phyloP scores from a whole-genome alignment of 2,797 vertebrate genomes.

The Chanos chanos region DNA sequence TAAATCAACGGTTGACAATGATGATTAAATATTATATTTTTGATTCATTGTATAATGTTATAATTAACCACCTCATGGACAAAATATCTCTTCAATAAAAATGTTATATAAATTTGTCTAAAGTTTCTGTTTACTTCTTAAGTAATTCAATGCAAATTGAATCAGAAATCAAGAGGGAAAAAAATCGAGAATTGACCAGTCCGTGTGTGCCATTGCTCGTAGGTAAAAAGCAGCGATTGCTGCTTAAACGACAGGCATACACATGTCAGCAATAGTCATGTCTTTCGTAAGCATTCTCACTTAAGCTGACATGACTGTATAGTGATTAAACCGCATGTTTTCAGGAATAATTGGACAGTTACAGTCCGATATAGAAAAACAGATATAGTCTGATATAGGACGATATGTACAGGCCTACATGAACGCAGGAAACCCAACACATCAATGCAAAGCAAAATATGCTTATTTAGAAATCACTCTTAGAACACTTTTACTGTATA shows the following conservation, averaged over 20 bases:
- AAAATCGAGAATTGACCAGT: slow-evolving; percentile 33
- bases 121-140: not conserved
- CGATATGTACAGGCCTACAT: too few relatives aligned
- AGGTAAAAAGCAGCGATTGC: not conserved
- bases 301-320: too few relatives aligned
- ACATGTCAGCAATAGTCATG: too few relatives aligned
- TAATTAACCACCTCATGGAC: slow-evolving; percentile 53
- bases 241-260: not conserved
- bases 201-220: not conserved
- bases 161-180: slow-evolving; percentile 32
- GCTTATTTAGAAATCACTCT: too few relatives aligned
- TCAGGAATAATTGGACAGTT: too few relatives aligned
- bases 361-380: too few relatives aligned
- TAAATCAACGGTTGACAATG: slow-evolving; percentile 47
- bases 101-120: slow-evolving; percentile 1
- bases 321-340: too few relatives aligned
- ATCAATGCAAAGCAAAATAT: too few relatives aligned
- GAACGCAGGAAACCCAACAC: too few relatives aligned
- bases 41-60: slow-evolving; percentile 57
- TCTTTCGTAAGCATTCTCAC: too few relatives aligned
- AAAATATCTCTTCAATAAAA: slow-evolving; percentile 64
- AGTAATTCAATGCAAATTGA: not conserved
- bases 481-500: too few relatives aligned
- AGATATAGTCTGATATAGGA: too few relatives aligned
- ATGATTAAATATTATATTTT: slow-evolving; percentile 56